Base-by-base conservation (phyloP, 2,888 invertebrate genomes). In the Empis stercorea region DNA sequence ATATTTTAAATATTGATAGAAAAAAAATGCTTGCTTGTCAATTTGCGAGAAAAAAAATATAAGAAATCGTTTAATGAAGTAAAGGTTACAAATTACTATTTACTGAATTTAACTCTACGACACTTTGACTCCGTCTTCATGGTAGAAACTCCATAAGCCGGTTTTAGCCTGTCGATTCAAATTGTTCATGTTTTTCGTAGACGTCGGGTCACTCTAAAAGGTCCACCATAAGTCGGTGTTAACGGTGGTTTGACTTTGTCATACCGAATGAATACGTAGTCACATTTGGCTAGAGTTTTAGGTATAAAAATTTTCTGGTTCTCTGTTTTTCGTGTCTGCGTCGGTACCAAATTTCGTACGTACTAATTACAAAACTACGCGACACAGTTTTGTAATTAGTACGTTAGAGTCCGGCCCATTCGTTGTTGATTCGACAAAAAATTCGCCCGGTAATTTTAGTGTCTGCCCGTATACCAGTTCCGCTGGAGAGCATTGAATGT, bases 391-490 rank as follows among this genome's bases (percentile, higher is more conserved):
- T 20, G 11, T 13, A 2, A 44, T 6, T 15, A 34, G 6, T 15
- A 4, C 7, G 5, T 10, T 10, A 5, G 17, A 11, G 3, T 44
- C 11, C 7, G 11, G 11, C 6, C 4, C 4, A 11, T 44, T 11
- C 1, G 32, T 7, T 10, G 4, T 16, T 10, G 16, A 11, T 5
- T 32, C 13, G 3, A 17, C 6, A 6, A 44, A 36, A 16, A 32
- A 44, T 44, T 44, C 36, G 13, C 32, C 44, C 5, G 44, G 34
- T n/a, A 44, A 16, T 16, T 34, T 32, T 34, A 44, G 13, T 4
- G 17, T n/a, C 16, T 34, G 44, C 6, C 47, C 47, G 20, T 44
- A 47, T 2, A 47, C 47, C 10, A 47, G 30, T 30, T 47, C 38
- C 11, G 44, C 38, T 13, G 40, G 17, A 7, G 48, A 46, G 15